Percentiles rank a stretch among this genome's conserved stretches.
Conservation (phyloP, 2,888 invertebrate genomes). For the Orgyia antiqua region DNA sequence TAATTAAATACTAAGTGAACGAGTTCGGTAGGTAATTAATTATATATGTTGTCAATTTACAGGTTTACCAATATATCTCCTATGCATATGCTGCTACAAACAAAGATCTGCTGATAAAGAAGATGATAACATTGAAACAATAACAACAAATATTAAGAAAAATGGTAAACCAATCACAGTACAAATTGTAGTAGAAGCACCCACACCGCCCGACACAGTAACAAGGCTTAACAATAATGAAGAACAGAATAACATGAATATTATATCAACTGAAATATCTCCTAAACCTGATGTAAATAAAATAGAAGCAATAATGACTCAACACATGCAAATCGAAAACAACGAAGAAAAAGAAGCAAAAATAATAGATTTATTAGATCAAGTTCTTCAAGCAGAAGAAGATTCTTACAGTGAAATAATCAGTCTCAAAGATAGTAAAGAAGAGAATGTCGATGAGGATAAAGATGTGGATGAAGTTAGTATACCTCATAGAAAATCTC, state of each 20-base stretch:
- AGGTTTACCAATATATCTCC: slow-evolving; percentile 63
- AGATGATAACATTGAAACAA: slow-evolving; percentile 26
- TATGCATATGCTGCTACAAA: slow-evolving; percentile 52
- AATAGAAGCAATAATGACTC: slow-evolving; percentile 45
- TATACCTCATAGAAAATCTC: slow-evolving; percentile 50
- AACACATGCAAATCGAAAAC: slow-evolving; percentile 53
- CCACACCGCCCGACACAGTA: slow-evolving; percentile 60
- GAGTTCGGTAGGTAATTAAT: too few species aligned
- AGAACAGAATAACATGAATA: slow-evolving; percentile 27
- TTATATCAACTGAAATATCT: slow-evolving; percentile 28
- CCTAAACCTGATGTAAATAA: slow-evolving; percentile 35
- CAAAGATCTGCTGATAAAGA: slow-evolving; percentile 27
- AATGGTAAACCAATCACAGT: slow-evolving; percentile 51
- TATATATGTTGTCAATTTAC: slow-evolving; percentile 9
- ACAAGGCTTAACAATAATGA: slow-evolving; percentile 37
- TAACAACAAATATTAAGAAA: slow-evolving; percentile 30
- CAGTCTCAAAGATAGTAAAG: slow-evolving; percentile 45
- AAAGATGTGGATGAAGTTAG: slow-evolving; percentile 30
- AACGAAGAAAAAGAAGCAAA: slow-evolving; percentile 69
- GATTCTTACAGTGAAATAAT: slow-evolving; percentile 56
- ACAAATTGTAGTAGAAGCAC: slow-evolving; percentile 61
- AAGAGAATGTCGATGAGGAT: slow-evolving; percentile 29
- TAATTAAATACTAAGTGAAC: neutral
- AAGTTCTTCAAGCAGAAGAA: slow-evolving; percentile 71
- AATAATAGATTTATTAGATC: slow-evolving; percentile 67